Evolutionary conservation across 2,113 vertebrate species (phyloP).

Genomic region (Macquaria australasica): DNA sequence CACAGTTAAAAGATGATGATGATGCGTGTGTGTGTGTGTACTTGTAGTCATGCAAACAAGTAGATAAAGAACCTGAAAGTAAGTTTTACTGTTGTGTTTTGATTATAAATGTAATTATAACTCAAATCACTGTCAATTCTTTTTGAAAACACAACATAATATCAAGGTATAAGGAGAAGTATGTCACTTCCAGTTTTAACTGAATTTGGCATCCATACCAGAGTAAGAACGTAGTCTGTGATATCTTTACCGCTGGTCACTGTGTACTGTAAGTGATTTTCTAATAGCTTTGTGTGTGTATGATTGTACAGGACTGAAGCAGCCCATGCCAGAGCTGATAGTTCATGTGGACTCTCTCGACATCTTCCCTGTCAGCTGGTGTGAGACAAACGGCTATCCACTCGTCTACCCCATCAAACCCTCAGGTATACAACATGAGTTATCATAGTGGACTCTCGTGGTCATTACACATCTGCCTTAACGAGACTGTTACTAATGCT

Average conservation of each 20-base stretch:
- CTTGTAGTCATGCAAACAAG: not conserved
- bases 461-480: not conserved
- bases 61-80: not conserved
- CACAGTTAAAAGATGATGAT: not conserved
- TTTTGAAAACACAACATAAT: not conserved
- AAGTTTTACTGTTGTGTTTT: not conserved
- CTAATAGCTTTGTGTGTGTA: slow-evolving; percentile 11
- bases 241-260: not conserved
- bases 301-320: slow-evolving; percentile 88
- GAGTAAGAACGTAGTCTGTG: not conserved
- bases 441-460: not conserved
- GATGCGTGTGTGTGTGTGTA: not conserved
- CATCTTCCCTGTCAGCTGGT: slow-evolving; percentile 98
- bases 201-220: not conserved
- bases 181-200: not conserved
- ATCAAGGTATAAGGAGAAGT: not conserved
- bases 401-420: slow-evolving; percentile 92
- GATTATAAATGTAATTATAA: not conserved
- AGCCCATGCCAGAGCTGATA: slow-evolving; percentile 92
- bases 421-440: slow-evolving; percentile 82
- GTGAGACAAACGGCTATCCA: slow-evolving; percentile 97
- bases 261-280: not conserved
- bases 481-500: slow-evolving; percentile 3
- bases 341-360: slow-evolving; percentile 95
- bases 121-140: not conserved